phyloP scores from a whole-genome alignment of 2,888 invertebrate genomes.

The Schrankia costaestrigalis region DNA sequence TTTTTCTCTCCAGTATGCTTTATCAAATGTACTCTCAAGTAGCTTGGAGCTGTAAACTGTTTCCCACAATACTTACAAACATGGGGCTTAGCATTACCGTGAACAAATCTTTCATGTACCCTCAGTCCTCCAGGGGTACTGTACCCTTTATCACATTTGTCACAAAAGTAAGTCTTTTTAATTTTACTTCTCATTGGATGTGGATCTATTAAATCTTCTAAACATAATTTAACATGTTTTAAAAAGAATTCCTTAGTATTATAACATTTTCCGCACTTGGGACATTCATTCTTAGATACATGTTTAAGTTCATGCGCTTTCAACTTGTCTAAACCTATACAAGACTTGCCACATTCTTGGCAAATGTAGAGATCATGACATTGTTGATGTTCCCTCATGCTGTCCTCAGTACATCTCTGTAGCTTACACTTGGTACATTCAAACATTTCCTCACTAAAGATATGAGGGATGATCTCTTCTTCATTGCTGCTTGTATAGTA shows the following conservation, averaged over 20 bases:
- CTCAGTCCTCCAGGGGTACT: constrained; percentile 63
- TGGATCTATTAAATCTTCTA: constrained; percentile 53
- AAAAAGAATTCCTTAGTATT: constrained; percentile 58
- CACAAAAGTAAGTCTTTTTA: constrained; percentile 50
- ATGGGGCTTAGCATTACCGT: constrained; percentile 65
- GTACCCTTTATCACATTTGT: constrained; percentile 62
- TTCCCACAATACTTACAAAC: constrained; percentile 61
- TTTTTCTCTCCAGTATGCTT: constrained; percentile 70
- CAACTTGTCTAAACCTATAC: constrained; percentile 49
- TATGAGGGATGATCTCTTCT: constrained; percentile 39
- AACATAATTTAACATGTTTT: constrained; percentile 62
- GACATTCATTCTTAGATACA: constrained; percentile 52
- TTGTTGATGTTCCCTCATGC: constrained; percentile 46
- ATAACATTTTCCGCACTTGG: constrained; percentile 66
- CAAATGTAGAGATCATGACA: constrained; percentile 50
- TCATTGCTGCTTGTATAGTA: constrained; percentile 36
- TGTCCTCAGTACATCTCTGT: constrained; percentile 42
- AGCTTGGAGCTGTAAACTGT: constrained; percentile 70
- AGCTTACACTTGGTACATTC: constrained; percentile 51
- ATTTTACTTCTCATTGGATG: constrained; percentile 60
- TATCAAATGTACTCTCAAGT: constrained; percentile 62
- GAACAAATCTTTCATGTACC: constrained; percentile 64
- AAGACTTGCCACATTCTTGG: constrained; percentile 63
- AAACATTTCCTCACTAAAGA: constrained; percentile 31
- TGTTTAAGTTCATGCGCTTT: constrained; percentile 61